Base-by-base conservation (phyloP, 2,797 vertebrate species). In the Acipenser oxyrinchus region DNA sequence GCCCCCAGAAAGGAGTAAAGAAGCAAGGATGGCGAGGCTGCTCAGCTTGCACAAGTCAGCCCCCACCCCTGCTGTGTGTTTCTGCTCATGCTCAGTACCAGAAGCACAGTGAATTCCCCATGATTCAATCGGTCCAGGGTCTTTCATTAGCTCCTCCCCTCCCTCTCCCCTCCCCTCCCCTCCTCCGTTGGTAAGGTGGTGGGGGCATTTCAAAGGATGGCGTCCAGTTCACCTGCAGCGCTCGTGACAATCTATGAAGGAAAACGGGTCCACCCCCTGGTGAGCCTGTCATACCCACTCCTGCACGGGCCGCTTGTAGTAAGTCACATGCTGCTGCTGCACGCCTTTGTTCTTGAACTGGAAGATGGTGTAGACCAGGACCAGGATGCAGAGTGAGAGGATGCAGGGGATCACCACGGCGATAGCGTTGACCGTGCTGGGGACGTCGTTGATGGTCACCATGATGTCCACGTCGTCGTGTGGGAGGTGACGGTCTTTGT, bases 301-400 rank as follows among this genome's bases (percentile, higher is more conserved):
- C 83, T 98, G 96, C 10, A 98, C 95, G 0, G 96, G 95, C 82
- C 96, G 94, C 89, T 95, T 99, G 89, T 98, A 97, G 84, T 94
- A 96, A 76, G 93, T 91, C 78, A 93, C 88, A 63, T 84, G 93
- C 82, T 96, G 23, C 23, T 37, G 95, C 79, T 95, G 95, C 66
- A 92, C 93, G 8, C 94, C 91, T 88, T 99, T 99, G 91, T 95
- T 97, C 76, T 98, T 98, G 82, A 99, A 98, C 87, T 99, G 96
- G 80, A 98, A 96, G 81, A 98, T 95, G 0, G 96, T 99, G 82
- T 98, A 99, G 23, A 98, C 92, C 79, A 99, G 88, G 81, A 98
- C 96, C 78, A 99, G 91, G 80, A 97, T 93, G 87, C 96, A 99
- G 70, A 99, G 88, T 10, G 95, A 96, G 79, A 99, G 87, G 77